Conservation (phyloP, 2,113 vertebrate genomes). For the Poicephalus gulielmi region DNA sequence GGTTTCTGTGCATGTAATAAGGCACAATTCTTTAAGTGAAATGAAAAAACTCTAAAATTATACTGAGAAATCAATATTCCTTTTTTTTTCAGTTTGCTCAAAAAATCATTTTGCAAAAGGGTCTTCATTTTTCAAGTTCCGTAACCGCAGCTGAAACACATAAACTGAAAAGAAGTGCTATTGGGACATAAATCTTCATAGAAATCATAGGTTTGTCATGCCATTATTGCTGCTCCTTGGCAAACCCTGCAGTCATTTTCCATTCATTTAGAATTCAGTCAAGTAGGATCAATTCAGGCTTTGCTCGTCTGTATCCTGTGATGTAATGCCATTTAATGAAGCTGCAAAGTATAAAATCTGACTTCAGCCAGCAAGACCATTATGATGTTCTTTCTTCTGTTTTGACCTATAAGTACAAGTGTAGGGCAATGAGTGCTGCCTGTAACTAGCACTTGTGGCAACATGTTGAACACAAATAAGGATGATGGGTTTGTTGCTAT, state of each 20-base stretch:
- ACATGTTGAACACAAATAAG: neutral
- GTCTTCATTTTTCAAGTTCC: neutral
- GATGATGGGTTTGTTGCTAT: neutral
- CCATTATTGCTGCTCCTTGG: constrained; percentile 12
- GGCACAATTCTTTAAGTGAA: neutral
- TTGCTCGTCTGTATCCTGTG: constrained; percentile 34
- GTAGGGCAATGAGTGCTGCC: neutral
- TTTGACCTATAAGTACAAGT: neutral
- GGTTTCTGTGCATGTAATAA: neutral
- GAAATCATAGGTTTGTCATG: constrained; percentile 5
- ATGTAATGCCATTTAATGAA: constrained; percentile 57
- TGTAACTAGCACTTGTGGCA: neutral
- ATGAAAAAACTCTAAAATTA: neutral
- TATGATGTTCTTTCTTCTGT: constrained; percentile 5
- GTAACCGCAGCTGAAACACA: neutral
- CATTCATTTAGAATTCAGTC: constrained; percentile 55
- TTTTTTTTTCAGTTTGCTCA: neutral
- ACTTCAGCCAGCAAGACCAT: constrained; percentile 3
- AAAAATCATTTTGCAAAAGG: neutral
- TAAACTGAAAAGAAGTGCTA: neutral
- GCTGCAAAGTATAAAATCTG: constrained; percentile 23
- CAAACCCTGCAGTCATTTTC: constrained; percentile 21
- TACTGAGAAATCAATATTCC: neutral
- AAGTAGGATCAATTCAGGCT: constrained; percentile 47
- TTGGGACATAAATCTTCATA: constrained; percentile 12